Evolutionary conservation across 2,113 vertebrate genomes (phyloP).

Genomic region (Anthoscopus minutus): DNA sequence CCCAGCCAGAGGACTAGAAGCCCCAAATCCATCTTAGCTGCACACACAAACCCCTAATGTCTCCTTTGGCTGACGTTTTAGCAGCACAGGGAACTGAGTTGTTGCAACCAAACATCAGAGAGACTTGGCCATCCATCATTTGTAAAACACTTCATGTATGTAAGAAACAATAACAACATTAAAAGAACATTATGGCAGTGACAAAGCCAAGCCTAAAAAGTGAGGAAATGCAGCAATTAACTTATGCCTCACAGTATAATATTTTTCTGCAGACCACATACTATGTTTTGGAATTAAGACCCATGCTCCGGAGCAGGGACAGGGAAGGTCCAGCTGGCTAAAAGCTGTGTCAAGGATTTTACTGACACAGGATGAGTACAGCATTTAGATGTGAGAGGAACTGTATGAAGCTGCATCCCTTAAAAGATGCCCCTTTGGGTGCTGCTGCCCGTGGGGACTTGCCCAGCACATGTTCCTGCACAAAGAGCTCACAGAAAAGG

Average conservation of each 20-base stretch:
- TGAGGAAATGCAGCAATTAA: slow-evolving; percentile 14
- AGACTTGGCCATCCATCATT: not conserved
- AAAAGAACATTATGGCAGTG: slow-evolving; percentile 24
- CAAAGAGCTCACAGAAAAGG: slow-evolving; percentile 21
- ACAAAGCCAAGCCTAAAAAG: slow-evolving; percentile 29
- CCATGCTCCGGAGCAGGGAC: not conserved
- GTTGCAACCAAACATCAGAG: slow-evolving; percentile 32
- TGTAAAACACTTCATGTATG: not conserved
- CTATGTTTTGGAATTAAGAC: slow-evolving; percentile 32
- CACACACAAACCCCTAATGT: not conserved
- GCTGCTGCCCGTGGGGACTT: not conserved
- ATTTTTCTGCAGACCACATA: not conserved
- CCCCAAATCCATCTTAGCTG: not conserved
- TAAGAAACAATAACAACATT: slow-evolving; percentile 37
- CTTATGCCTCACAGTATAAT: not conserved
- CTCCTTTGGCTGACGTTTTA: not conserved
- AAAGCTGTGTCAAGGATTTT: not conserved
- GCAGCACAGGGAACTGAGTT: not conserved
- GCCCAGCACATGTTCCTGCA: not conserved
- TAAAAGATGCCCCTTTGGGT: not conserved
- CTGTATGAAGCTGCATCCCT: not conserved
- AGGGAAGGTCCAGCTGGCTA: not conserved
- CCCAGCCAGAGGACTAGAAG: not conserved
- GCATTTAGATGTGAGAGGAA: not conserved
- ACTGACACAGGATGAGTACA: not conserved